phyloP scores from a whole-genome alignment of 2,888 invertebrate genomes.

The Tetragnatha montana region DNA sequence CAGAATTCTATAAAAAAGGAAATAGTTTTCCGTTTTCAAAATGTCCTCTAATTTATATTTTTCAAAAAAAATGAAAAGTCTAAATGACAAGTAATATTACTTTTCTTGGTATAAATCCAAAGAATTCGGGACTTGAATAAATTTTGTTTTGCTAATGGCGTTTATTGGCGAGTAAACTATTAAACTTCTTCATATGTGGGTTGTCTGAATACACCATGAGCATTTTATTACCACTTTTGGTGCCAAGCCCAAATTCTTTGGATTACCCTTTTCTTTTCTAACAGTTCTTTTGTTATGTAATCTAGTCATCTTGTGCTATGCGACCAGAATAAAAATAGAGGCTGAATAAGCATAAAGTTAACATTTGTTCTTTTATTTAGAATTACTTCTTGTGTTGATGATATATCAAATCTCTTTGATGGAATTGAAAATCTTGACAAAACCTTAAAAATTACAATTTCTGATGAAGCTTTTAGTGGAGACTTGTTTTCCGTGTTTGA shows the following conservation, averaged over 20 bases:
- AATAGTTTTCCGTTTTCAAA: neutral
- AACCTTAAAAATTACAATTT: conserved; percentile 17
- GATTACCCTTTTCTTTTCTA: neutral
- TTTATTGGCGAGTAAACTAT: too few species aligned
- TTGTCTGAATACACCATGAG: neutral
- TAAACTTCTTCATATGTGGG: too few species aligned
- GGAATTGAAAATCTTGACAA: conserved; percentile 47
- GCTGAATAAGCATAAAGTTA: too few species aligned
- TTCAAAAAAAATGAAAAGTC: conserved; percentile 39
- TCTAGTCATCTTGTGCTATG: too few species aligned
- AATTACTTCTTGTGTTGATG: conserved; percentile 45
- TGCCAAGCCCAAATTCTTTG: too few species aligned
- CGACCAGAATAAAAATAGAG: too few species aligned
- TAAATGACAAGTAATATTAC: conserved; percentile 42
- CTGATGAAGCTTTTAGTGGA: conserved; percentile 37
- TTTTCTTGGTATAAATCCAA: neutral
- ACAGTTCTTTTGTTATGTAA: neutral
- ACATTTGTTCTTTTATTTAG: neutral
- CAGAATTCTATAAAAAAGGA: too few species aligned
- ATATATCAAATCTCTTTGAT: conserved; percentile 48
- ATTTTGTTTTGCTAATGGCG: neutral
- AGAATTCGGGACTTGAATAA: neutral
- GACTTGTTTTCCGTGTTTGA: conserved; percentile 39
- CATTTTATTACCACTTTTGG: neutral
- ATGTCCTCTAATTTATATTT: conserved; percentile 43